Base-by-base conservation (phyloP, 1,140 invertebrate species). In the Cherax destructor region DNA sequence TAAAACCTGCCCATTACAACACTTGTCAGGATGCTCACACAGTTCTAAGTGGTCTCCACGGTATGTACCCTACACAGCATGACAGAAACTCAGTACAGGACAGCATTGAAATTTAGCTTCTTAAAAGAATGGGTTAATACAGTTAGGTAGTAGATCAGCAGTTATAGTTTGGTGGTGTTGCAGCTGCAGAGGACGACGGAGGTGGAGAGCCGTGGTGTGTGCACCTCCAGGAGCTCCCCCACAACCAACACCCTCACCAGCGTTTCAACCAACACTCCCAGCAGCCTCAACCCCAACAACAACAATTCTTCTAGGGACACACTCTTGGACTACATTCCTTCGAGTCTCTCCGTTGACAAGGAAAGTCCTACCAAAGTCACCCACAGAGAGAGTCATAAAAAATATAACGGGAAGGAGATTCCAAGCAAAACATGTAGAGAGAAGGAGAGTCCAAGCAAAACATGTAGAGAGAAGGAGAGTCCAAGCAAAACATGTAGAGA, bases 151-250 rank as follows among this genome's bases (percentile, higher is more conserved):
- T 56, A 41, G 30, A 41, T 56, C 52, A 56, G 52, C 9, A 56
- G 52, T 65, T 11, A 10, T 74, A 83, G 81, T 61, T 47, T 83
- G 13, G 16, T 83, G 18, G 81, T 83, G 59, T 52, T 88, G 56
- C 79, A 81, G 78, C 87, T 81, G 59, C 78, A 69, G 69, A 83
- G 76, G 21, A n/a, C 87, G n/a, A 74, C 87, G 24, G 87, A 81
- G 87, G 87, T 88, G 10, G 87, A 88, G 61, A 88, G 87, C 65
- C 78, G 87, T 7, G 87, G 87, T 47, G 87, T 88, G 59, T 74
- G 78, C 18, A 88, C 87, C 24, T 52, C 78, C 65, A 83, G 65
- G 78, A 65, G 52, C 49, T 76, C 24, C 74, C 65, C 0, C 74
- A 21, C 24, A 18, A 65, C 30, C 69, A 74, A 76, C 69, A 86